A percentile compares a stretch with the other conserved stretches of the same genome.
These are phyloP conservation scores for Eledona agricola DNA, from an alignment of 2,888 invertebrate genomes.

Conservation along the genomic window DNA sequence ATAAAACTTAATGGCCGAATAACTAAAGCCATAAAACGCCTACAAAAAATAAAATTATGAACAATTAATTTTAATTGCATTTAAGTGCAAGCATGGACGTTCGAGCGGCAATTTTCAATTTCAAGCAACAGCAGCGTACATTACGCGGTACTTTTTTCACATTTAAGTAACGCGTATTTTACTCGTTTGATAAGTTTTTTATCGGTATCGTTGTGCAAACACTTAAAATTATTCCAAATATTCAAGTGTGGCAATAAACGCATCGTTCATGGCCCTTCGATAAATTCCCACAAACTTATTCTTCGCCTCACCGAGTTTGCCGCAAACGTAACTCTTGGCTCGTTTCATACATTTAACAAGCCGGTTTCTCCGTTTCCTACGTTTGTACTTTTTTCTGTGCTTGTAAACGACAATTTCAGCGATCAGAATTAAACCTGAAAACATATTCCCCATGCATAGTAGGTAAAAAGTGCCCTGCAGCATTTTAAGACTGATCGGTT, in stretches of 20 bases:
- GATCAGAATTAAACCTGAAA: slow-evolving; percentile 63
- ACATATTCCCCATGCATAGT: slow-evolving; percentile 70
- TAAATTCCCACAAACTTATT: slow-evolving; percentile 39
- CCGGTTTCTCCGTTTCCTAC: slow-evolving; percentile 33
- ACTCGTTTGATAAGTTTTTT: too few relatives aligned
- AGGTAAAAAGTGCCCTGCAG: slow-evolving; percentile 78
- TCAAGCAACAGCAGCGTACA: too few relatives aligned
- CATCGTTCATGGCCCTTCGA: slow-evolving; percentile 50
- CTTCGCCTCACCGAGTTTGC: slow-evolving; percentile 19
- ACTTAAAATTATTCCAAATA: slow-evolving; percentile 50
- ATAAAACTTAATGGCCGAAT: too few relatives aligned
- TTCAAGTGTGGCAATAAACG: slow-evolving; percentile 52
- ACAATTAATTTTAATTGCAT: too few relatives aligned
- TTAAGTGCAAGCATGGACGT: too few relatives aligned
- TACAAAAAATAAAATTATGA: too few relatives aligned
- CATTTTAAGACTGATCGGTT: slow-evolving; percentile 76
- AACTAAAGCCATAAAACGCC: too few relatives aligned
- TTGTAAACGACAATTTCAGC: slow-evolving; percentile 46
- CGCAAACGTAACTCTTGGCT: slow-evolving; percentile 14
- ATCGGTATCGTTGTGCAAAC: too few relatives aligned
- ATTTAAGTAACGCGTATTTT: too few relatives aligned
- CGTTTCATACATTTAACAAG: slow-evolving; percentile 13
- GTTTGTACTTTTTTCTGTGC: slow-evolving; percentile 36
- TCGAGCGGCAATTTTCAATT: too few relatives aligned
- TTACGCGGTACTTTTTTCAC: too few relatives aligned